Conservation (phyloP, 2,888 invertebrate species). For the Amiota communis region DNA sequence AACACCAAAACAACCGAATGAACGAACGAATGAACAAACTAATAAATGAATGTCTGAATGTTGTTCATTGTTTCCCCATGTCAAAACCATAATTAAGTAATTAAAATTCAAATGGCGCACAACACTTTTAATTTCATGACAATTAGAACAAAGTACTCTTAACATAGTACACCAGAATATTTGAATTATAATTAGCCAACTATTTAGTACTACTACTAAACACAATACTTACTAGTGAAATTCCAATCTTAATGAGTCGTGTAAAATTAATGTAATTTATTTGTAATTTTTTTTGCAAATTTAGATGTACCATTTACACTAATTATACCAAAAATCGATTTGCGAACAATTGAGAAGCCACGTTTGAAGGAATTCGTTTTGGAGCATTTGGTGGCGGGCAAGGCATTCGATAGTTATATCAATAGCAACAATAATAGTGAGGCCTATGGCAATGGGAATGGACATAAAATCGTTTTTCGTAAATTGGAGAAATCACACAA, state of each 20-base stretch:
- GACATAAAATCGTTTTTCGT: slow-evolving; percentile 73
- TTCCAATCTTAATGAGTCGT: background rate
- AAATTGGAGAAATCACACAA: slow-evolving; percentile 71
- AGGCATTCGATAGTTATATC: slow-evolving; percentile 74
- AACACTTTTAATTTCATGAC: slow-evolving; percentile 10
- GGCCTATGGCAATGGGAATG: slow-evolving; percentile 72
- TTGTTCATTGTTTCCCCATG: background rate
- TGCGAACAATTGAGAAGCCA: slow-evolving; percentile 74
- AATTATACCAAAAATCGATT: slow-evolving; percentile 76
- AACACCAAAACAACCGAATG: background rate
- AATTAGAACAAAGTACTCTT: slow-evolving; percentile 21
- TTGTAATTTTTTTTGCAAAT: slow-evolving; percentile 16
- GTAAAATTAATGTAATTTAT: slow-evolving; percentile 3
- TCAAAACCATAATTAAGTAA: slow-evolving; percentile 22
- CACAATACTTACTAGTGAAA: background rate
- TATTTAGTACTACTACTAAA: background rate
- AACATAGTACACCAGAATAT: background rate
- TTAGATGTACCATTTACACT: slow-evolving; percentile 78
- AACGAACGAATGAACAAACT: too few relatives aligned
- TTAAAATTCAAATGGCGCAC: slow-evolving; percentile 26
- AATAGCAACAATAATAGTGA: slow-evolving; percentile 69
- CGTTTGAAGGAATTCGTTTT: slow-evolving; percentile 76
- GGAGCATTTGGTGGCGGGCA: slow-evolving; percentile 77
- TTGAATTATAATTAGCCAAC: slow-evolving; percentile 38
- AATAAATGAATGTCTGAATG: too few relatives aligned